Conservation (phyloP, 2,797 vertebrate species). For the Brachyalestes nurse region DNA sequence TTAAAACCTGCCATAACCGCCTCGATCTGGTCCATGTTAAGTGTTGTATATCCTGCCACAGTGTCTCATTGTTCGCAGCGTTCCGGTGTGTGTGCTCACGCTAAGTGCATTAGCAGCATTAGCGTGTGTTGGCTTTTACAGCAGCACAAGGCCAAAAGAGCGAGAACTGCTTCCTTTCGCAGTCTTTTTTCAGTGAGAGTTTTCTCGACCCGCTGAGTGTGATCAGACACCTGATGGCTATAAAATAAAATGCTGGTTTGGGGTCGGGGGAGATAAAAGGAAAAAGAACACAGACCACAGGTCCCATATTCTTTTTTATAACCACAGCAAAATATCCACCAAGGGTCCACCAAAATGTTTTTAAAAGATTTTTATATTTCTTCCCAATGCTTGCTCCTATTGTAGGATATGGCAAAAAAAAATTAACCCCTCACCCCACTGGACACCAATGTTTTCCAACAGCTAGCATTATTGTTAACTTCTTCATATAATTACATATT, state of each 20-base stretch:
- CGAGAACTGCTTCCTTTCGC: conserved; percentile 42
- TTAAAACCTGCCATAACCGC: conserved; percentile 36
- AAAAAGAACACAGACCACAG: no score
- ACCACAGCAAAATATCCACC: no score
- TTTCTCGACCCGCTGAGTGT: conserved; percentile 5
- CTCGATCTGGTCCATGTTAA: conserved; percentile 35
- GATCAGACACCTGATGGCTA: not conserved
- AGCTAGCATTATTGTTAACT: no score
- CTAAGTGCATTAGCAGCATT: conserved; percentile 42
- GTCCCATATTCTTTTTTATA: no score
- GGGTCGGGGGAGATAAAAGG: no score
- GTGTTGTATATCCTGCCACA: conserved; percentile 43
- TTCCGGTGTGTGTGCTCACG: conserved; percentile 25
- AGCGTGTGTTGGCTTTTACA: conserved; percentile 26
- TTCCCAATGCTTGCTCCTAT: no score
- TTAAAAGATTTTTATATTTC: no score
- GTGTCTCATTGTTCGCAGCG: conserved; percentile 44
- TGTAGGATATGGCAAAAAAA: no score
- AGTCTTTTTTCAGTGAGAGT: conserved; percentile 1
- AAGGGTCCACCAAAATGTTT: no score
- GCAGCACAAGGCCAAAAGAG: conserved; percentile 31
- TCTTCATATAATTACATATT: no score
- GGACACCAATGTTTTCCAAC: no score
- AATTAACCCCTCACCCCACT: no score
- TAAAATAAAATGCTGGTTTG: not conserved